Percentiles rank a stretch among this genome's conserved stretches.
Conservation (phyloP, 2,888 invertebrate genomes). For the Ametastegia equiseti region DNA sequence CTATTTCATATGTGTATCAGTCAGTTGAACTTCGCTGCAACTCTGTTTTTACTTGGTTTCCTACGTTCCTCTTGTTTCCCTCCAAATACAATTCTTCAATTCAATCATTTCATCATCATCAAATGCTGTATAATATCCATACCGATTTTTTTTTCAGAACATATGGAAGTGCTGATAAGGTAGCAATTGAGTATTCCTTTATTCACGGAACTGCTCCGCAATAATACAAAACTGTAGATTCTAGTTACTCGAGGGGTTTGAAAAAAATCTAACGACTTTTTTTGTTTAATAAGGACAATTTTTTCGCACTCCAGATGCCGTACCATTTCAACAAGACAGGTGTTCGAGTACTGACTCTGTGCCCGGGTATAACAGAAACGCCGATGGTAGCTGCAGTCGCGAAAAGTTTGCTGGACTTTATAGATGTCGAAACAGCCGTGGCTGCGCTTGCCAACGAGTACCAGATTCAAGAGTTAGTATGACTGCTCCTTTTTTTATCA, state of each 20-base stretch:
- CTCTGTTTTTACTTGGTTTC: too few relatives aligned
- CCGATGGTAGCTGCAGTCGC: conserved; percentile 65
- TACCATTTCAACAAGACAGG: conserved; percentile 70
- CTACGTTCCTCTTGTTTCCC: too few relatives aligned
- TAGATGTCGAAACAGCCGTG: conserved; percentile 49
- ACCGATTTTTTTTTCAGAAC: too few relatives aligned
- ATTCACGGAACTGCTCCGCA: too few relatives aligned
- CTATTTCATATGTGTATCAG: too few relatives aligned
- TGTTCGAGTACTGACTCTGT: conserved; percentile 72
- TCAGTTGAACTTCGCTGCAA: too few relatives aligned
- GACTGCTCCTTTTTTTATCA: neutral
- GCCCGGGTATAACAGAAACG: conserved; percentile 73
- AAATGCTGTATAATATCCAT: too few relatives aligned
- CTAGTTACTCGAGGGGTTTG: neutral
- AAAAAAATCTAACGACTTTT: neutral
- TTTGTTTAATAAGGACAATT: neutral
- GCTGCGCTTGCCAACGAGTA: conserved; percentile 46
- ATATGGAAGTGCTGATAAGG: too few relatives aligned
- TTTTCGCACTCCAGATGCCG: conserved; percentile 54
- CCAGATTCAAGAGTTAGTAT: conserved; percentile 55
- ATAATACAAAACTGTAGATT: neutral
- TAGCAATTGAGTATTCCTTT: too few relatives aligned
- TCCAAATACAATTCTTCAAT: too few relatives aligned
- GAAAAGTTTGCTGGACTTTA: conserved; percentile 61
- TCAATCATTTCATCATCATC: too few relatives aligned